Percentiles rank a stretch among this genome's conserved stretches.
Evolutionary conservation across 1,140 invertebrate genomes (phyloP).

Genomic region (Bacillus rossius): DNA sequence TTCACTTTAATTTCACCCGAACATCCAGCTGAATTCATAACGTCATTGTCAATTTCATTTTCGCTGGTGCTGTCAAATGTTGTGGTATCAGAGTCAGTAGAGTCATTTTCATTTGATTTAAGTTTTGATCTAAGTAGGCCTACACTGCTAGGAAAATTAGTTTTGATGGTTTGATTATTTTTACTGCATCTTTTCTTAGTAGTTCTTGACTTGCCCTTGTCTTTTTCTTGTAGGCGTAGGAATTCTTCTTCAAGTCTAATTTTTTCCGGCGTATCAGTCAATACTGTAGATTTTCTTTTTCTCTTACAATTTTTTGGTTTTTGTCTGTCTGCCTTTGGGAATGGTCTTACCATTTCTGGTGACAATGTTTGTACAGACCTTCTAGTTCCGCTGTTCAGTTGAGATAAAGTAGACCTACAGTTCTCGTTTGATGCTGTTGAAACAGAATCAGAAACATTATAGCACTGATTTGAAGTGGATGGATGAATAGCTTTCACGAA

Average conservation of each 20-base stretch:
- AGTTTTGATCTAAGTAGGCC: neutral
- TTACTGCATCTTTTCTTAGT: neutral
- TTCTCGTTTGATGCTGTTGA: neutral
- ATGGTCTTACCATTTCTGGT: neutral
- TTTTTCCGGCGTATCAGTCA: conserved; percentile 5
- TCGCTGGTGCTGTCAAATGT: neutral
- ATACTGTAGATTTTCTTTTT: neutral
- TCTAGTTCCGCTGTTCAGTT: neutral
- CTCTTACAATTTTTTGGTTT: neutral
- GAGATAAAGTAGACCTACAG: neutral
- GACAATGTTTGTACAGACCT: neutral
- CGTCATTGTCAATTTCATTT: neutral
- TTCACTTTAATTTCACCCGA: neutral
- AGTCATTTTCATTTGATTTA: neutral
- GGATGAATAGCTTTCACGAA: too few species aligned
- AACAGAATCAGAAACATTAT: neutral
- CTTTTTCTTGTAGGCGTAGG: neutral
- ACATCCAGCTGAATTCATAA: neutral
- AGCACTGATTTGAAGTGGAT: too few species aligned
- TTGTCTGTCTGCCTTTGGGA: conserved; percentile 1
- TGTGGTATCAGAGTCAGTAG: neutral
- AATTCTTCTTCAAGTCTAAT: neutral
- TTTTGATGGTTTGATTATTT: neutral
- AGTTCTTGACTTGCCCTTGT: neutral
- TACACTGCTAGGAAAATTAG: neutral